Conservation (phyloP, 2,888 invertebrate genomes). For the Thumatha senex region DNA sequence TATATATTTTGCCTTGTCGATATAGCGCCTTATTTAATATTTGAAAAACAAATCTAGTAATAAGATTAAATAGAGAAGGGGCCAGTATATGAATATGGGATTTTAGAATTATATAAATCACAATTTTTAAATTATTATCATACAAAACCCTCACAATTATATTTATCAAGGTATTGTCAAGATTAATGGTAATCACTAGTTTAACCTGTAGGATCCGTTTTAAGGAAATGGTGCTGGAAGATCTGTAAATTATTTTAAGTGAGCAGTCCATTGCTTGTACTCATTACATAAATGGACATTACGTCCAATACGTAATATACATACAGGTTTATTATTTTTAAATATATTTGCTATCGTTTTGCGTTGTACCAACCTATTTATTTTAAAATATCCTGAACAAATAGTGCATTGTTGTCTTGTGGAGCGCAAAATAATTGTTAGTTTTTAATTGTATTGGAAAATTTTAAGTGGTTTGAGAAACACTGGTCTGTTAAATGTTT, state of each 20-base stretch:
- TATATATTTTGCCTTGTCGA: slow-evolving; percentile 62
- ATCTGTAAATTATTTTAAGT: slow-evolving; percentile 69
- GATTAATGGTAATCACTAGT: slow-evolving; percentile 38
- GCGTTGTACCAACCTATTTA: slow-evolving; percentile 35
- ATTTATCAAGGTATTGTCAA: slow-evolving; percentile 36
- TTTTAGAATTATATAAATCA: slow-evolving; percentile 28
- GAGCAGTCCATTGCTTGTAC: slow-evolving; percentile 42
- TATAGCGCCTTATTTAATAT: slow-evolving; percentile 64
- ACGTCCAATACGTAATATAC: slow-evolving; percentile 53
- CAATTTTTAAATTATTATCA: slow-evolving; percentile 34
- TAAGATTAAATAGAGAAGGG: slow-evolving; percentile 65
- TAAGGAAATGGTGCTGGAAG: slow-evolving; percentile 75
- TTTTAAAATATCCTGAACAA: slow-evolving; percentile 29
- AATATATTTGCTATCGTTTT: slow-evolving; percentile 49
- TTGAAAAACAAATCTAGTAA: slow-evolving; percentile 51
- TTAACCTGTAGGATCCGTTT: slow-evolving; percentile 49
- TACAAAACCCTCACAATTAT: slow-evolving; percentile 36
- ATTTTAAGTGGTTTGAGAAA: slow-evolving; percentile 68
- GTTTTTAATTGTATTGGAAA: slow-evolving; percentile 31
- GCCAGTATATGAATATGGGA: slow-evolving; percentile 60
- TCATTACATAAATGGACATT: slow-evolving; percentile 44
- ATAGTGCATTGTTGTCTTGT: slow-evolving; percentile 37
- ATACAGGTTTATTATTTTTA: slow-evolving; percentile 46
- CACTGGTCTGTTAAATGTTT: slow-evolving; percentile 65
- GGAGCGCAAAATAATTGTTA: slow-evolving; percentile 45